Evolutionary conservation across 2,113 vertebrate genomes (phyloP).

Genomic region (Aviceda subcristata): DNA sequence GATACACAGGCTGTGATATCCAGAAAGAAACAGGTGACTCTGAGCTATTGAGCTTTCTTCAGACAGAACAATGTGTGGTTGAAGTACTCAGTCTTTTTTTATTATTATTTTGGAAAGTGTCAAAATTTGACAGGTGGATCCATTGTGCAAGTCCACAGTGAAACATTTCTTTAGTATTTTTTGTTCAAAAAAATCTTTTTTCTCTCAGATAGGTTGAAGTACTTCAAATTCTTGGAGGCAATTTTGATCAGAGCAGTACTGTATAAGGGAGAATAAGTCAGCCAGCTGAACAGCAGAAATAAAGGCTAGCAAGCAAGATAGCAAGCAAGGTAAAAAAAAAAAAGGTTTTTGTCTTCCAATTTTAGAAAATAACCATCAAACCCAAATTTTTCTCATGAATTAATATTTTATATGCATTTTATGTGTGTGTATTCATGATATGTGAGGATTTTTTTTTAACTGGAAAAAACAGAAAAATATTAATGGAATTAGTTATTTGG

Average conservation of each 20-base stretch:
- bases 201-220: not conserved
- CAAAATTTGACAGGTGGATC: not conserved
- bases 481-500: not conserved
- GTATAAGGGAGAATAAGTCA: not conserved
- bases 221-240: not conserved
- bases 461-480: not conserved
- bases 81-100: not conserved
- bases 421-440: not conserved
- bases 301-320: not conserved
- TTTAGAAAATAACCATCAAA: not conserved
- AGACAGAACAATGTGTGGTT: not conserved
- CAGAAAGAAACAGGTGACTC: not conserved
- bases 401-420: not conserved
- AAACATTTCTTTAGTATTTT: not conserved
- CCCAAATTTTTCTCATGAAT: not conserved
- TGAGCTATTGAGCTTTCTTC: not conserved
- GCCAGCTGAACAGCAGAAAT: not conserved
- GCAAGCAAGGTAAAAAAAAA: not conserved
- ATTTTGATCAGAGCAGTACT: not conserved
- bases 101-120: not conserved
- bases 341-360: not conserved
- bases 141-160: not conserved
- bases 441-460: not conserved
- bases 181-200: rapidly evolving
- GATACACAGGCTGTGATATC: not conserved